Evolutionary conservation across 2,113 vertebrate species (phyloP).

Genomic region (Lynx canadensis): DNA sequence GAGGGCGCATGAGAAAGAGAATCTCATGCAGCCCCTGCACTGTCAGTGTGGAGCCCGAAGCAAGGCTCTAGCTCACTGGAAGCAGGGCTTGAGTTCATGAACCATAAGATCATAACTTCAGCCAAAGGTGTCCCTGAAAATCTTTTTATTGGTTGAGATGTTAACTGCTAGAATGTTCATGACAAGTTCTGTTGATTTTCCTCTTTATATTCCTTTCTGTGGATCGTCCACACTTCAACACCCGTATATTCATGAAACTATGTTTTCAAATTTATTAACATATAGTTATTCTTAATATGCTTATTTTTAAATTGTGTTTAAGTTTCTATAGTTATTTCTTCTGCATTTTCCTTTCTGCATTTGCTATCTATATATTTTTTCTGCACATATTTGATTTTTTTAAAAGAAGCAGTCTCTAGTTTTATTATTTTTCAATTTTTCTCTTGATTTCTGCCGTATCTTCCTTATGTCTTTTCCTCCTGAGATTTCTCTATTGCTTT

Average conservation of each 20-base stretch:
- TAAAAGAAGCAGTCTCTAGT: not conserved
- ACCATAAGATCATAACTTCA: too few relatives aligned
- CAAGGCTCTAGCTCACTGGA: too few relatives aligned
- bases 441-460: not conserved
- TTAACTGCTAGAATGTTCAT: not conserved
- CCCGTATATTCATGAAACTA: not conserved
- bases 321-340: too few relatives aligned
- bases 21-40: too few relatives aligned
- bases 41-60: too few relatives aligned
- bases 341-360: too few relatives aligned
- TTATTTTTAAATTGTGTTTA: too few relatives aligned
- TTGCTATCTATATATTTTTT: not conserved
- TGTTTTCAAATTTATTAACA: too few relatives aligned
- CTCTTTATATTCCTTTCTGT: not conserved
- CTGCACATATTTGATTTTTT: not conserved
- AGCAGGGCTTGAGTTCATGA: too few relatives aligned
- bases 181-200: not conserved
- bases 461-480: not conserved
- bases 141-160: not conserved
- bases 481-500: not conserved
- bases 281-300: too few relatives aligned
- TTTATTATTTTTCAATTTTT: not conserved
- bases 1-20: too few relatives aligned
- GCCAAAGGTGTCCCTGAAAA: not conserved
- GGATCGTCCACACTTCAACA: not conserved